Evolutionary conservation across 2,113 vertebrate genomes (phyloP), one percentile per base, ranked within the genome.

Genomic region (Grantiella picta): DNA sequence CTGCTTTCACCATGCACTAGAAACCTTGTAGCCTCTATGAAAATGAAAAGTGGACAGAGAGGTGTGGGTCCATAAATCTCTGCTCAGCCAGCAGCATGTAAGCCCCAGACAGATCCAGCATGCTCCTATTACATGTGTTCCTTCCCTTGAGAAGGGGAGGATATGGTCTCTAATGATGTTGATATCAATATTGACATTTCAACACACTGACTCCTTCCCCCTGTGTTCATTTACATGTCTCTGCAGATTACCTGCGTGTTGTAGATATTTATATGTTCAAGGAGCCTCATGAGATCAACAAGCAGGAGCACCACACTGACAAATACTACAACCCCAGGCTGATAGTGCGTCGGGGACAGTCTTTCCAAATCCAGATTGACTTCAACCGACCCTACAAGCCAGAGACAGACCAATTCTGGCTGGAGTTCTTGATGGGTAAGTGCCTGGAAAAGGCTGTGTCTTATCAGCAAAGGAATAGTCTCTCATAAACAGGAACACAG

Each of bases 361-460:
- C 98, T 95, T 99, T 99, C 97, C 97, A 98, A 71, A 75, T 99
- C 53, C 98, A 98, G 88, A 93, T 99, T 61, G 97, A 96, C 65
- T 99, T 99, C 96, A 97, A 95, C 83, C 99, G 99, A 3, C 96
- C 98, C 9, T 99, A 99, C 70, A 89, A 97, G 7, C 98, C 99
- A 19, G 82, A 52, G 10, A 90, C 86, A 1, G 99, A 99, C 97
- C 90, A 97, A 15, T 98, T 99, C n/a, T 98, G 99, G 71, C 40
- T 99, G 83, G 99, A 99, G 93, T 99, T 98, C 90, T 94, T 98
- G 86, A 99, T 99, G 22, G 99, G 99, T 99, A 94, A 98, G 99
- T 93, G 72, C 13, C 49, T 38, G 12, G 19, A 24, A 79, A 40
- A 84, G 63, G 28, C 15, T 42, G 16, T 52, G 45, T 86, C 25